Evolutionary conservation across 2,797 vertebrate species (phyloP), one percentile per base, ranked within the genome.

Genomic region (Galagoides demidoff): DNA sequence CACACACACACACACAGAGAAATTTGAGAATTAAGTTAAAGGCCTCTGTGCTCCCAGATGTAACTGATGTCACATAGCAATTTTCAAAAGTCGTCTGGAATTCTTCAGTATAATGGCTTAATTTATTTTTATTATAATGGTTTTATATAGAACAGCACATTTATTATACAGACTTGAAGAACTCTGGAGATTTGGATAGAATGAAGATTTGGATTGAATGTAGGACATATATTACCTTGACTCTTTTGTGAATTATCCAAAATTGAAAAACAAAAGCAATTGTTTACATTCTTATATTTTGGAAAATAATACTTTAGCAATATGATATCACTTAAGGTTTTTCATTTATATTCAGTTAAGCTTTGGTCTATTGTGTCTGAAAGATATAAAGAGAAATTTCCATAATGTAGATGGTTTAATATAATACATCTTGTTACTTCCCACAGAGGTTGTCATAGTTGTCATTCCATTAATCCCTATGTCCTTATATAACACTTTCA

Each of bases 321-420:
- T 93, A 92, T 95, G 91, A 96, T 59, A 95, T 95, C 71, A 92
- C 82, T 95, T 96, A 94, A 87, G 85, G 61, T 52, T 91, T 96
- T 96, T 78, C 87, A 87, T 92, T 97, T 96, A 85, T 92, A 95
- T 87, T 95, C 88, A 85, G 73, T 94, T 90, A 95, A 88, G 49
- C 29, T 94, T 45, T 78, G 93, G 91, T 96, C 55, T 85, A 91
- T 93, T 39, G 52, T 96, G 95, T 97, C 77, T 89, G 59, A 94
- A 96, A 95, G 37, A 78, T 63, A 85, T 49, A 55, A 97, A 95
- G 95, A 88, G 29, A 29, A 93, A 96, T 96, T 95, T 96, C 45
- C 93, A 97, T 96, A 95, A 94, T 95, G 92, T 87, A 20, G n/a
- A 19, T 94, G 73, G 87, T 95, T 92, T 95, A 94, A 95, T 92